Base-by-base conservation (phyloP, 2,797 vertebrate species). In the Betta splendens region DNA sequence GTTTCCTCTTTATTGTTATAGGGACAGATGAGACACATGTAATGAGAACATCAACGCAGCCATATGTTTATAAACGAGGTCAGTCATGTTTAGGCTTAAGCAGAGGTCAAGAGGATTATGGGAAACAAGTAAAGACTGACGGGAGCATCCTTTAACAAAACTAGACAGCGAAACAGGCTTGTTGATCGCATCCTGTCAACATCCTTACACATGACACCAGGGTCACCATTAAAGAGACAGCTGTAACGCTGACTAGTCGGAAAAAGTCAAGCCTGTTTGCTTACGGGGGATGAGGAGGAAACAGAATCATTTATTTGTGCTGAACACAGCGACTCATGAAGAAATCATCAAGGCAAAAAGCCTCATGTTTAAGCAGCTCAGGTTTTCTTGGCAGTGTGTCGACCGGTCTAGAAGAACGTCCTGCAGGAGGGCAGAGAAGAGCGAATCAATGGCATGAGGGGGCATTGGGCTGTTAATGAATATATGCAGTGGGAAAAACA, bases 331-430 rank as follows among this genome's bases (percentile, higher is more conserved):
- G 39, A 50, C 17, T 36, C 26, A 26, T 50, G 40, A 31, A 57
- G 15, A 28, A 50, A 59, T 68, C 9, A 9, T 33, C 38, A 21
- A 12, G 32, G 31, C 43, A 7, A 64, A 51, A 60, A 8, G 11
- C n/a, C 47, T 63, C 72, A 48, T 67, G 11, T 37, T n/a, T 43
- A 3, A 45, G 52, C 32, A 26, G 23, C 31, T 7, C 11, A 38
- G 35, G 35, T 54, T 57, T 66, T 65, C 75, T 77, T 80, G 72
- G 76, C 63, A 68, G 76, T 43, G 11, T 50, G 60, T 20, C 33
- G 59, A 44, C 22, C 47, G 31, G 35, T 80, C 90, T 89, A 98
- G 92, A 98, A 98, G 89, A 98, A 97, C 0, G 97, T 98, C 85
- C 97, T 98, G 84, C 16, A 73, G 67, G 17, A 72, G 57, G 71